A percentile compares a stretch with the other conserved stretches of the same genome.
These are phyloP conservation scores for Brachionus rubens DNA, from an alignment of 1,140 invertebrate species.

Conservation along the genomic window DNA sequence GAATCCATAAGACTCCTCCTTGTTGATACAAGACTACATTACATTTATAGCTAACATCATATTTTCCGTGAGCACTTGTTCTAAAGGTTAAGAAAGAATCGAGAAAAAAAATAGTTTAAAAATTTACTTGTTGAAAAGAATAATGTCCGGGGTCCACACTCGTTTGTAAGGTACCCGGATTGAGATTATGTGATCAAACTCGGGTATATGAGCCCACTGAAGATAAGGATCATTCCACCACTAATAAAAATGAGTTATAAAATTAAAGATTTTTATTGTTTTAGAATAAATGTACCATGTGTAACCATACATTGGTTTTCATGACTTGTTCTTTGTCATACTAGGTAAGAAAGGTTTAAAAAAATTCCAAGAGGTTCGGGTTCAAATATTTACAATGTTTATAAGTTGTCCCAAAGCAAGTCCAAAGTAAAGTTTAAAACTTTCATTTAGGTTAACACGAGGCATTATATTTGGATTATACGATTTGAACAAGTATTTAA, in stretches of 20 bases:
- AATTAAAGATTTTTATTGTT: background rate
- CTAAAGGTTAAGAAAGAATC: background rate
- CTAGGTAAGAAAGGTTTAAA: background rate
- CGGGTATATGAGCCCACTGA: slow-evolving; percentile 29
- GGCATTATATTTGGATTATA: slow-evolving; percentile 44
- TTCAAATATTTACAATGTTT: background rate
- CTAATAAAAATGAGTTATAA: background rate
- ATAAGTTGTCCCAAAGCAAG: slow-evolving; percentile 27
- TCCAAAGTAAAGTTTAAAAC: slow-evolving; percentile 37
- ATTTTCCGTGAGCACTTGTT: slow-evolving; percentile 58
- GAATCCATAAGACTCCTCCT: slow-evolving; percentile 91
- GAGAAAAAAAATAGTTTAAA: background rate
- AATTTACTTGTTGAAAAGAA: slow-evolving; percentile 97
- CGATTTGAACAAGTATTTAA: slow-evolving; percentile 23
- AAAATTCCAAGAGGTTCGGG: background rate
- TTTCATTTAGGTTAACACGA: background rate
- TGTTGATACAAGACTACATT: slow-evolving; percentile 91
- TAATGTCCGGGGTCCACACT: slow-evolving; percentile 99
- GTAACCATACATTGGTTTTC: slow-evolving; percentile 63
- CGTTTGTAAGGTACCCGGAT: slow-evolving; percentile 92
- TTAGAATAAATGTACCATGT: background rate
- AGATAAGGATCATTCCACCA: slow-evolving; percentile 45
- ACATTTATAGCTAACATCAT: slow-evolving; percentile 77
- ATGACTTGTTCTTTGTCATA: slow-evolving; percentile 58
- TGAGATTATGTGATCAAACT: slow-evolving; percentile 89